Evolutionary conservation across 1,140 invertebrate genomes (phyloP).

Genomic region (Tetragonula clypearis): DNA sequence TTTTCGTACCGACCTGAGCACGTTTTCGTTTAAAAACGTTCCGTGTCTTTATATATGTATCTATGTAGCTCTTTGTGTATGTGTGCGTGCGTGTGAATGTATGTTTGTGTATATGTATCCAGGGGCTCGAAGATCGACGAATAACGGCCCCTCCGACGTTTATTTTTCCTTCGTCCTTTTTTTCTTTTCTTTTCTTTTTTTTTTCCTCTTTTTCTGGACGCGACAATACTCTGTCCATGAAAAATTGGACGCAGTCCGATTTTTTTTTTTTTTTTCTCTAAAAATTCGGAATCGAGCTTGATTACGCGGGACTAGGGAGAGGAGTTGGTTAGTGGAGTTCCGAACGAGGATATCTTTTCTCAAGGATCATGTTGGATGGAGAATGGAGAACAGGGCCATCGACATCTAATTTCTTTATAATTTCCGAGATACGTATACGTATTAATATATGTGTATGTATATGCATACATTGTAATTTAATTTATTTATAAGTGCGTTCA

Average conservation of each 20-base stretch:
- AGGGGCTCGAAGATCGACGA: constrained; percentile 54
- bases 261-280: neutral
- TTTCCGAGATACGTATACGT: constrained; percentile 76
- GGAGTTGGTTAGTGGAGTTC: constrained; percentile 12
- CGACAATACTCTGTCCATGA: constrained; percentile 13
- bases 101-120: neutral
- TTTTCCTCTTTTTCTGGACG: constrained; percentile 3
- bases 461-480: constrained; percentile 76
- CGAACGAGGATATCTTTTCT: neutral
- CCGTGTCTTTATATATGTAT: neutral
- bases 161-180: neutral
- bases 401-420: constrained; percentile 75
- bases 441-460: constrained; percentile 75
- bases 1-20: constrained; percentile 40
- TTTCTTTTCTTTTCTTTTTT: too few relatives aligned
- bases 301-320: constrained; percentile 51
- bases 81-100: neutral
- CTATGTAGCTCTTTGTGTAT: neutral
- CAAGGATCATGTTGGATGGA: constrained; percentile 16
- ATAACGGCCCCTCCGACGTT: constrained; percentile 1
- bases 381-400: constrained; percentile 54
- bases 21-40: constrained; percentile 45
- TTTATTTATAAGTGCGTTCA: constrained; percentile 72
- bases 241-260: constrained; percentile 20
- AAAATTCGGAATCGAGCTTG: constrained; percentile 54